Evolutionary conservation across 2,888 invertebrate species (phyloP), one percentile per base, ranked within the genome.

Genomic region (Lasius fuliginosus): DNA sequence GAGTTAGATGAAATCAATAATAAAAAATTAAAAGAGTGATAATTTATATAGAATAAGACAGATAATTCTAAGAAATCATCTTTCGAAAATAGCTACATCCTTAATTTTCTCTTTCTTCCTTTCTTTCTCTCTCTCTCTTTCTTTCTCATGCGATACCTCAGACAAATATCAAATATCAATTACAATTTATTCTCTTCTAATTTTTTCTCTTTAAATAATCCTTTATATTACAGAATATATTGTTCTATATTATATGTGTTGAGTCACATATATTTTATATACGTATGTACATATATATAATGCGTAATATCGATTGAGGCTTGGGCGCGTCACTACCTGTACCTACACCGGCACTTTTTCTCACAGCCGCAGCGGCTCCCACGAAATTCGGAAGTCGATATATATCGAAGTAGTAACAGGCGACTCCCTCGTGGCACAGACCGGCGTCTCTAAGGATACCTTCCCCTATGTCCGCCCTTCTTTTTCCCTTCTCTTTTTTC

Each of bases 351-450:
- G 33, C 23, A 36, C 60, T 58, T 77, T 58, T 81, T 23, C 36
- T 49, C 49, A 11, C 30, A 58, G 56, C 42, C 69, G 71, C 60
- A 12, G 12, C 27, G 27, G 36, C 12, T 69, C 49, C 40, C 58
- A 33, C n/a, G 46, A 62, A 86, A 89, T 89, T 89, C 82, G 84
- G 69, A 88, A 89, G 88, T 85, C 88, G 84, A 88, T 89, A 85
- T 53, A 53, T 84, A 89, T 88, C 82, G 85, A 68, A 64, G 79
- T 82, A 69, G 85, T 83, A 85, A 85, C 79, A 77, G 81, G 69
- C 79, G 56, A 33, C 58, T 86, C 79, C 86, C 88, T 40, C 18
- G 58, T 68, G 85, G 58, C 73, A 18, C 82, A 69, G 76, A 53
- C 86, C 77, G 83, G 64, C 68, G 49, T 49, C 86, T 85, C 86